Evolutionary conservation across 2,797 vertebrate genomes (phyloP).

Genomic region (Ispidina lecontei): DNA sequence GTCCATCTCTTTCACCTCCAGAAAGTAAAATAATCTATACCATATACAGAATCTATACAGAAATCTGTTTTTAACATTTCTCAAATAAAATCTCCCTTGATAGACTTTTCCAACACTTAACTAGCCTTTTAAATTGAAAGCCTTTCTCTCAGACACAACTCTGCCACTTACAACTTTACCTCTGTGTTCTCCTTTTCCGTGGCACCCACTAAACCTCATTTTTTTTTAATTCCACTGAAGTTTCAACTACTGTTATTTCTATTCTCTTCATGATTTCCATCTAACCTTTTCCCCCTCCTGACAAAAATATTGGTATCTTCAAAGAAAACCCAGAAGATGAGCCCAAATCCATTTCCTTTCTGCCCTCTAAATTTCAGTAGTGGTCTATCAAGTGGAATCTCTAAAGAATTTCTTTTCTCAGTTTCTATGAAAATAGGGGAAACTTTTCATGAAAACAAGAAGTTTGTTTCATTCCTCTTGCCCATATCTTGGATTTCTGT

Average conservation of each 20-base stretch:
- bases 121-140: not conserved
- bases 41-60: not conserved
- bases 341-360: conserved; percentile 13
- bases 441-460: not conserved
- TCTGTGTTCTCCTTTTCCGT: not conserved
- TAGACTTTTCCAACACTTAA: not conserved
- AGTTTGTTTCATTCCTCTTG: conserved; percentile 2
- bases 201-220: not conserved
- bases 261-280: not conserved
- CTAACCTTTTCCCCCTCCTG: not conserved
- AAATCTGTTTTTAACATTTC: not conserved
- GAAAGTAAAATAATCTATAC: not conserved
- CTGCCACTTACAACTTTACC: conserved; percentile 9
- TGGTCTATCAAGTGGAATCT: not conserved
- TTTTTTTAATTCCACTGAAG: conserved; percentile 21
- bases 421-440: not conserved
- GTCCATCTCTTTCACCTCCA: not conserved
- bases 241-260: conserved; percentile 23
- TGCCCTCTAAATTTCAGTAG: not conserved
- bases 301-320: conserved; percentile 27
- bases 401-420: conserved; percentile 6
- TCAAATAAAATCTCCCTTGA: not conserved
- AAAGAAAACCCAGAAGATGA: conserved; percentile 12
- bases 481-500: not conserved
- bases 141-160: conserved; percentile 15